These are phyloP conservation scores for Conopomorpha cramerella DNA, from an alignment of 1,140 invertebrate genomes.

Conservation along the genomic window DNA sequence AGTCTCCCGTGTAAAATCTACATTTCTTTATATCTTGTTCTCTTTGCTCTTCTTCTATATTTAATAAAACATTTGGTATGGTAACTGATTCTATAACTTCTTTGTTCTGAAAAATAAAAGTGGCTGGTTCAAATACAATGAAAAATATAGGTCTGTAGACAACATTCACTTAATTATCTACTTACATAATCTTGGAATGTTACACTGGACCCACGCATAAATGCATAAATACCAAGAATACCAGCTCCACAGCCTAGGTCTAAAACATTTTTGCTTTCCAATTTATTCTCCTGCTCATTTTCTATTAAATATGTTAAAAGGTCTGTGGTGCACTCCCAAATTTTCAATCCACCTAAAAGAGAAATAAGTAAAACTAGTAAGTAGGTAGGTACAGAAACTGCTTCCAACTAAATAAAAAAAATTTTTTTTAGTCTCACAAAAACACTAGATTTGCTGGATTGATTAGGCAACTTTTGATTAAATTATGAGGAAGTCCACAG, in stretches of 20 bases:
- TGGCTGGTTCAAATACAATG: too few species aligned
- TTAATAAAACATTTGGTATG: constrained; percentile 78
- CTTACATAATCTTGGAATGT: constrained; percentile 93
- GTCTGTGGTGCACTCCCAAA: constrained; percentile 88
- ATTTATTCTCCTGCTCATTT: constrained; percentile 29
- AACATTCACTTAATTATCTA: too few species aligned
- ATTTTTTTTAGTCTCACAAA: too few species aligned
- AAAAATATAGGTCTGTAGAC: constrained; percentile 2
- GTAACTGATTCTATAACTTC: constrained; percentile 77
- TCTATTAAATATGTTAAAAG: constrained; percentile 67
- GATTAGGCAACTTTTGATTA: too few species aligned
- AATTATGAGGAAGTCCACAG: too few species aligned
- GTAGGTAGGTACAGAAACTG: too few species aligned
- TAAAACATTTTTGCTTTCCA: constrained; percentile 64
- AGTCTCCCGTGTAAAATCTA: constrained; percentile 82
- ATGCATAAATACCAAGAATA: constrained; percentile 75
- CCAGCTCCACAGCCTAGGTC: constrained; percentile 90
- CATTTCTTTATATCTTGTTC: constrained; percentile 57
- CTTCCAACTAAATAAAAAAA: too few species aligned
- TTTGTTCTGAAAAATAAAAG: constrained; percentile 69
- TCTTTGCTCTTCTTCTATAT: constrained; percentile 58
- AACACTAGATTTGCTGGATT: too few species aligned
- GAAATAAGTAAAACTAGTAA: too few species aligned
- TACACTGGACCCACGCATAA: constrained; percentile 68
- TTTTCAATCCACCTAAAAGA: constrained; percentile 78